phyloP scores from a whole-genome alignment of 2,797 vertebrate genomes.

The Otus scops region DNA sequence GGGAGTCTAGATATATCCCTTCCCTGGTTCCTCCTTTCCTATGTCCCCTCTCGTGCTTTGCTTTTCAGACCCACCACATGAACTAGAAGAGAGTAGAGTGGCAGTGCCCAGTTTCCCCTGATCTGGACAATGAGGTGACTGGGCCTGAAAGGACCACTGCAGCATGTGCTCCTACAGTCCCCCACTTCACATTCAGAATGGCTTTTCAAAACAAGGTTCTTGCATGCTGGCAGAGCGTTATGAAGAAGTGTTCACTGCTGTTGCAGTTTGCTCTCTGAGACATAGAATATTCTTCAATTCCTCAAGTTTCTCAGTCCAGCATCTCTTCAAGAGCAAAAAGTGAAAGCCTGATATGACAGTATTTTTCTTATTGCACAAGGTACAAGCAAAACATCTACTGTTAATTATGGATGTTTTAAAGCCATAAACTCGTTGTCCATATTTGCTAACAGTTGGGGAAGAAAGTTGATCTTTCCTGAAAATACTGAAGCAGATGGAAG shows the following conservation, averaged over 20 bases:
- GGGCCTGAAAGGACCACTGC: neutral
- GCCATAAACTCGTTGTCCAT: neutral
- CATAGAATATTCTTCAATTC: neutral
- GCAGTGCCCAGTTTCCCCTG: neutral
- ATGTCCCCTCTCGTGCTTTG: neutral
- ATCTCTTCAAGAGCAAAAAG: neutral
- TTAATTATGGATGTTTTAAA: neutral
- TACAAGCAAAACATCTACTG: neutral
- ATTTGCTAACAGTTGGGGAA: slow-evolving; percentile 31
- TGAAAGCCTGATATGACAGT: neutral
- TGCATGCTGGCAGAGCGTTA: neutral
- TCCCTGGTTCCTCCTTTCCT: neutral
- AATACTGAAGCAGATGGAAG: slow-evolving; percentile 56
- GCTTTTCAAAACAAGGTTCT: neutral
- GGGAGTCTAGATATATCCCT: neutral
- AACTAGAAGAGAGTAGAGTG: neutral
- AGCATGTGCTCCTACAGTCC: rapidly evolving
- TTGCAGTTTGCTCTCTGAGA: neutral
- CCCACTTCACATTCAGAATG: neutral
- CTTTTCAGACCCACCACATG: neutral
- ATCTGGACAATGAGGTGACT: neutral
- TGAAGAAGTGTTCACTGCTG: neutral
- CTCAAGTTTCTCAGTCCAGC: neutral
- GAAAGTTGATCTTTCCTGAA: slow-evolving; percentile 68
- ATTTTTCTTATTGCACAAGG: neutral